Evolutionary conservation across 2,113 vertebrate species (phyloP).

Genomic region (Neomonachus schauinslandi): DNA sequence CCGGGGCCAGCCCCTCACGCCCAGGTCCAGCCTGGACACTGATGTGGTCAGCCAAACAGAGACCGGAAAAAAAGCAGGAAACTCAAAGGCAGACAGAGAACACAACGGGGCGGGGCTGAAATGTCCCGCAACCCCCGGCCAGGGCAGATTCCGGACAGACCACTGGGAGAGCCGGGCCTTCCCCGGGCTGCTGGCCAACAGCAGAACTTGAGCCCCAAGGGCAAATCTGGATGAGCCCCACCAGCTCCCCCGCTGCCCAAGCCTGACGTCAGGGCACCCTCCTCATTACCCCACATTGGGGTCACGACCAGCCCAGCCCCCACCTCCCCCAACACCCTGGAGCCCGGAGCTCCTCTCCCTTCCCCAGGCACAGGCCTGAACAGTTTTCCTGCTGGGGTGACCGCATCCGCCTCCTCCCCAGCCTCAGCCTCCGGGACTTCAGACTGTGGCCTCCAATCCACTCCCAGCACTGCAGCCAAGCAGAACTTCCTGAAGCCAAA

Average conservation of each 20-base stretch:
- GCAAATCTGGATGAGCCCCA: fast-evolving
- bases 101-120: neutral
- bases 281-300: fast-evolving
- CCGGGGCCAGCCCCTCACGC: neutral
- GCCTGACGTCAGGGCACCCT: neutral
- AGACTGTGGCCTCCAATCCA: neutral
- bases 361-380: fast-evolving
- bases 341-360: fast-evolving
- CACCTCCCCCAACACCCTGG: neutral
- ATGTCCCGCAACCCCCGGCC: neutral
- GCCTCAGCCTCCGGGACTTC: neutral
- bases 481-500: neutral
- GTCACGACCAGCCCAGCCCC: fast-evolving
- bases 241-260: fast-evolving
- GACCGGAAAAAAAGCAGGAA: neutral
- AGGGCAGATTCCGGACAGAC: neutral
- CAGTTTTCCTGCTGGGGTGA: neutral
- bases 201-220: neutral
- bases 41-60: fast-evolving
- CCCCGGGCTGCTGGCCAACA: neutral
- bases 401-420: neutral
- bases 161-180: neutral
- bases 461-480: neutral
- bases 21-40: neutral
- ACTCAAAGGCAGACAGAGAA: neutral